These are phyloP conservation scores for Fulica atra DNA, from an alignment of 2,113 vertebrate genomes.

Conservation along the genomic window DNA sequence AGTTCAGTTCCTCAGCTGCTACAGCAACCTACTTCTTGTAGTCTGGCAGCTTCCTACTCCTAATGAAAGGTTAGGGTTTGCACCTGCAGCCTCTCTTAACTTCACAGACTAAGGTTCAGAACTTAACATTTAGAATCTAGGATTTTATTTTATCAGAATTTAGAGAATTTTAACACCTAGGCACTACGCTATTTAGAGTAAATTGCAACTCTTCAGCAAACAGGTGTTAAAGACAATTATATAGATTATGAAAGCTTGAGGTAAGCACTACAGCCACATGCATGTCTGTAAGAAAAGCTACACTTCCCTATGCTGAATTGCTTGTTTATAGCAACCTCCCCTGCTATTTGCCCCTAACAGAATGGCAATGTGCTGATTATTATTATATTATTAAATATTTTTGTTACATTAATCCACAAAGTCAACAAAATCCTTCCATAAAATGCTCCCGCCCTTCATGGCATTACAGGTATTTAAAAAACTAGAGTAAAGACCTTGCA, in stretches of 20 bases:
- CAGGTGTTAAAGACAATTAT: background rate
- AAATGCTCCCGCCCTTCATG: background rate
- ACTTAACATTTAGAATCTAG: background rate
- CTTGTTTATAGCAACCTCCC: background rate
- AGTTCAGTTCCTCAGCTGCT: background rate
- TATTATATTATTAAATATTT: background rate
- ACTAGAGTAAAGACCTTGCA: background rate
- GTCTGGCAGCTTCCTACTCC: background rate
- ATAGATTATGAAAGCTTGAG: background rate
- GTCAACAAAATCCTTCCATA: background rate
- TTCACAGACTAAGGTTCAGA: background rate
- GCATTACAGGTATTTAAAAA: background rate
- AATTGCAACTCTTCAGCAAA: background rate
- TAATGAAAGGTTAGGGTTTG: background rate
- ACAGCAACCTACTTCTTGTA: background rate
- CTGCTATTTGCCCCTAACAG: no score
- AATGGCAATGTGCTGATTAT: background rate
- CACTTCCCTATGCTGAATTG: background rate
- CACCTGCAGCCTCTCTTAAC: background rate
- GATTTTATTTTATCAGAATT: background rate
- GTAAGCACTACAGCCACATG: background rate
- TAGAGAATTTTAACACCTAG: background rate
- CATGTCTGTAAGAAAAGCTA: background rate
- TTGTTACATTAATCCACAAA: background rate
- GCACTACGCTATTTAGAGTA: background rate